These are phyloP conservation scores for Ypsolopha scabrella DNA, from an alignment of 2,888 invertebrate species.

Conservation along the genomic window DNA sequence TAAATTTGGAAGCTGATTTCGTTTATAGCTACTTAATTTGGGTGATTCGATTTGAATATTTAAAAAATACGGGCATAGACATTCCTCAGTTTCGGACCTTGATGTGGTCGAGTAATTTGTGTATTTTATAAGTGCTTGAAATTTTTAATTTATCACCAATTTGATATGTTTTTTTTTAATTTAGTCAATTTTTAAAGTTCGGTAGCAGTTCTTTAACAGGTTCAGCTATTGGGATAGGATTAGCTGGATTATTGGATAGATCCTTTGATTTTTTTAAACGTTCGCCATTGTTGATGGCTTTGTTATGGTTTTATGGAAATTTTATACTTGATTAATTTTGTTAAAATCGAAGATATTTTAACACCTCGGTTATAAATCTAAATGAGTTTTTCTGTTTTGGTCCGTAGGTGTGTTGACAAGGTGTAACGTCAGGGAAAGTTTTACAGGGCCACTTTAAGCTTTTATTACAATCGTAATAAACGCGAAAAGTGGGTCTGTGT, in stretches of 20 bases:
- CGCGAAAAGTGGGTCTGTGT: too few species aligned
- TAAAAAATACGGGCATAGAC: constrained; percentile 47
- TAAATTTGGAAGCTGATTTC: constrained; percentile 71
- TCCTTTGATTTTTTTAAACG: neutral
- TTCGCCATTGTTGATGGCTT: neutral
- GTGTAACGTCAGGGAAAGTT: too few species aligned
- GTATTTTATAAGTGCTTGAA: constrained; percentile 12
- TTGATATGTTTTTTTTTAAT: neutral
- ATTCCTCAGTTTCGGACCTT: constrained; percentile 33
- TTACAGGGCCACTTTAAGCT: too few species aligned
- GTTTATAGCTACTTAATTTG: constrained; percentile 72
- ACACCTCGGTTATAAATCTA: too few species aligned
- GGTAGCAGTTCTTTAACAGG: neutral
- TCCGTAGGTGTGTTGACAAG: too few species aligned
- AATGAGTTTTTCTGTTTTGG: too few species aligned
- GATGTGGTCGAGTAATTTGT: constrained; percentile 5
- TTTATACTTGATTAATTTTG: neutral
- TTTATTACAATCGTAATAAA: too few species aligned
- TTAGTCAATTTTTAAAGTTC: neutral
- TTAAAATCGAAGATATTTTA: too few species aligned
- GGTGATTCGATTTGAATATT: constrained; percentile 70
- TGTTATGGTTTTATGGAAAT: neutral
- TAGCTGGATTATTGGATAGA: neutral
- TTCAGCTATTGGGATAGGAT: neutral
- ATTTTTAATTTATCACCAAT: constrained; percentile 6